A percentile compares a stretch with the other conserved stretches of the same genome.
These are phyloP conservation scores for Lycocerus yunnanus DNA, from an alignment of 2,888 invertebrate species.

Conservation along the genomic window DNA sequence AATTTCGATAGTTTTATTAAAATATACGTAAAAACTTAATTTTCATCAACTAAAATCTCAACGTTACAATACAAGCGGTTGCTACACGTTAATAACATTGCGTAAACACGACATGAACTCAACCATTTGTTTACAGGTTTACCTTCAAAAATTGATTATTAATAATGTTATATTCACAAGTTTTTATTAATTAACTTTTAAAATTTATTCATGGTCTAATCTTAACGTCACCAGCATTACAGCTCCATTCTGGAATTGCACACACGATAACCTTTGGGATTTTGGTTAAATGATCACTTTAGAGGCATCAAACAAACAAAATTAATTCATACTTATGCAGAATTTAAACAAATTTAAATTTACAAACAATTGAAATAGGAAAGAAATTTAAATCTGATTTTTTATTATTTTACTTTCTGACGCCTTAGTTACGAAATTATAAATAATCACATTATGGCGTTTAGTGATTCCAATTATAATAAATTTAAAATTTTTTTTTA, in stretches of 20 bases:
- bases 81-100: background rate
- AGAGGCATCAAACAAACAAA: background rate
- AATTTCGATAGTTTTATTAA: background rate
- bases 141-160: background rate
- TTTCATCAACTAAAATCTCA: background rate
- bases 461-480: background rate
- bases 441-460: background rate
- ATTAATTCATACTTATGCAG: background rate
- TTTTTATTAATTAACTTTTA: background rate
- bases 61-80: background rate
- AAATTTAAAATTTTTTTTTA: background rate
- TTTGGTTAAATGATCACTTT: background rate
- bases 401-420: background rate
- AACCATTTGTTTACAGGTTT: background rate
- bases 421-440: background rate
- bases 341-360: background rate
- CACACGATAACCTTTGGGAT: background rate
- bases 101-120: background rate
- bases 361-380: background rate
- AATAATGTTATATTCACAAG: background rate
- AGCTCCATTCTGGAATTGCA: background rate
- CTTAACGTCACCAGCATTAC: background rate
- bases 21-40: background rate
- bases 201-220: background rate
- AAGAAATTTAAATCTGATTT: background rate